Evolutionary conservation across 2,113 vertebrate genomes (phyloP).

Genomic region (Neomonachus schauinslandi): DNA sequence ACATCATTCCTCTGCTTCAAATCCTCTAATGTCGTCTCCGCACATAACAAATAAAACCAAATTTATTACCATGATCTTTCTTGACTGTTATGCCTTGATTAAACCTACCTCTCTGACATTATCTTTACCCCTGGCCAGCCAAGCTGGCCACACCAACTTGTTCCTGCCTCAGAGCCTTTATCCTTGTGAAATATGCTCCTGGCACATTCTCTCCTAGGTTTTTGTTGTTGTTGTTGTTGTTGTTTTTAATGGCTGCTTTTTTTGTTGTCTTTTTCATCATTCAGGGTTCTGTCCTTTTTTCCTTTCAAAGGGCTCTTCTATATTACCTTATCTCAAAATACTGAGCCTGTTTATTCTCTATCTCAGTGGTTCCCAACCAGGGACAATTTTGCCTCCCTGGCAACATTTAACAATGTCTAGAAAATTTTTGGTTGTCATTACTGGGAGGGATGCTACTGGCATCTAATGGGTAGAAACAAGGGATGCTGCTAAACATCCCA

Average conservation of each 20-base stretch:
- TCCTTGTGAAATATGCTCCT: too few relatives aligned
- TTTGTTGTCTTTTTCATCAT: not conserved
- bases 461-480: not conserved
- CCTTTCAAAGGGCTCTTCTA: not conserved
- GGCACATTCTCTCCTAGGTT: accelerated
- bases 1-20: not conserved
- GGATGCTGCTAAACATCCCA: not conserved
- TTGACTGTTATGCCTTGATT: not conserved
- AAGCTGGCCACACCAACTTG: not conserved
- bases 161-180: not conserved
- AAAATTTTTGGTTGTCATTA: not conserved
- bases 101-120: not conserved
- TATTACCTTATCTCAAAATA: not conserved
- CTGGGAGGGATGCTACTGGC: not conserved
- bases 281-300: not conserved
- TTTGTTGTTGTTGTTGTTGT: not conserved
- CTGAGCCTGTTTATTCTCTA: not conserved
- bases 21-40: not conserved
- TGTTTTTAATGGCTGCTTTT: not conserved
- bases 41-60: not conserved
- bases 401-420: not conserved
- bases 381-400: not conserved
- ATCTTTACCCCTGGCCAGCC: not conserved
- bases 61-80: not conserved
- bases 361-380: not conserved